Evolutionary conservation across 2,888 invertebrate species (phyloP), one percentile per base, ranked within the genome.

Genomic region (Synergus itoensis): DNA sequence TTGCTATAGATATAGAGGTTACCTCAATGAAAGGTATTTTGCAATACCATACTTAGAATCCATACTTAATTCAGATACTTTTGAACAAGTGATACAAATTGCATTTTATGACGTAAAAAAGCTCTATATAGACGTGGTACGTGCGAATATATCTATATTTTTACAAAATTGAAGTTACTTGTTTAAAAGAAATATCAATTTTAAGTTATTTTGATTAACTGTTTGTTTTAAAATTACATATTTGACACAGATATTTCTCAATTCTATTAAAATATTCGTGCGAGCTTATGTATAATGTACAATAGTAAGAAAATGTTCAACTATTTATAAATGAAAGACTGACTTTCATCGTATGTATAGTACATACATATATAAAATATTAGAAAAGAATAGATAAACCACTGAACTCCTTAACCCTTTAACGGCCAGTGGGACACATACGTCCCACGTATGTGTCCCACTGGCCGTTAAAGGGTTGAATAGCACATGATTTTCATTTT

Each of bases 51-150:
- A 81, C 80, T 83, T 82, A 83, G 57, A 28, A 64, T 18, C 63
- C 77, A 80, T 81, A 81, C 79, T 82, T 81, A 82, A 83, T 79
- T 77, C 69, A 80, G 80, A 82, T 80, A 81, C 78, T 80, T 81
- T 83, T 67, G 41, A 81, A 79, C 64, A 69, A 78, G 77, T 80
- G 60, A 81, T 67, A 79, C 67, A 60, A 73, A 79, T 40, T 80
- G 78, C 80, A 82, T 80, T 81, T 82, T 81, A 45, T 80, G 79
- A 77, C 78, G 41, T 79, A 77, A 67, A 82, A 77, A 77, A 28
- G 48, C 14, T 48, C 1, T 53, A 73, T 28, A 53, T 48, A 8
- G 28, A 64, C 9, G n/a, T 73, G 48, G 48, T 18, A n/a, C 48
- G 9, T 53, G 28, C 69, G 21, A 69, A 69, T 69, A 48, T 48